Evolutionary conservation across 1,140 invertebrate species (phyloP).

Genomic region (Copidosoma floridanum): DNA sequence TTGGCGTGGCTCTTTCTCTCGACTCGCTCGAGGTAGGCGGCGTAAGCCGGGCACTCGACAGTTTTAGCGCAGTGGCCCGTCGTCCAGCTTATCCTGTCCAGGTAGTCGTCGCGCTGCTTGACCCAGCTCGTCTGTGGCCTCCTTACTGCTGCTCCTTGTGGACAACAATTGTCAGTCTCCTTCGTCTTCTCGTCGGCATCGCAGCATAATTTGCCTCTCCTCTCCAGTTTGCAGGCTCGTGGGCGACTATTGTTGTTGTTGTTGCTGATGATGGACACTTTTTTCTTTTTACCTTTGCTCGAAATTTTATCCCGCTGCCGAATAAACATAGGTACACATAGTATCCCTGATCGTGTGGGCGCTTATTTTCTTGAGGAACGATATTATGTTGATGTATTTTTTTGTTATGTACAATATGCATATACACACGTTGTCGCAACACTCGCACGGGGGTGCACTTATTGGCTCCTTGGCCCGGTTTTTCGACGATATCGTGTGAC

Average conservation of each 20-base stretch:
- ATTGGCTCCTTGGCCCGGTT: background rate
- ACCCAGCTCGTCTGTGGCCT: background rate
- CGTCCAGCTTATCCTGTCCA: background rate
- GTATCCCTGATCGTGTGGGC: too few relatives aligned
- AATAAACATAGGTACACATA: too few relatives aligned
- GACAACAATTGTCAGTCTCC: too few relatives aligned
- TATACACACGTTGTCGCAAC: too few relatives aligned
- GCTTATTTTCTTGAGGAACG: too few relatives aligned
- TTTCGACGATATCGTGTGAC: background rate
- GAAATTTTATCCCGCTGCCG: background rate
- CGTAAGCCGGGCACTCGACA: background rate
- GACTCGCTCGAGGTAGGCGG: background rate
- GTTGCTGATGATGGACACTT: background rate
- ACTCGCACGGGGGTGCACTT: too few relatives aligned
- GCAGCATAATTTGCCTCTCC: background rate
- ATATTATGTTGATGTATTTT: too few relatives aligned
- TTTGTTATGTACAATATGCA: too few relatives aligned
- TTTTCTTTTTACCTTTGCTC: background rate
- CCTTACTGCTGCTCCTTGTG: too few relatives aligned
- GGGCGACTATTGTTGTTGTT: too few relatives aligned
- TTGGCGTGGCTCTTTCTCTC: too few relatives aligned
- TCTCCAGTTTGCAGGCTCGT: slow-evolving; percentile 1
- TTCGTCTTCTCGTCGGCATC: background rate
- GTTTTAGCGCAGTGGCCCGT: background rate
- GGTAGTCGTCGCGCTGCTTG: background rate